A percentile compares a stretch with the other conserved stretches of the same genome.
Conservation (phyloP, 2,797 vertebrate genomes). For the Luscinia luscinia region DNA sequence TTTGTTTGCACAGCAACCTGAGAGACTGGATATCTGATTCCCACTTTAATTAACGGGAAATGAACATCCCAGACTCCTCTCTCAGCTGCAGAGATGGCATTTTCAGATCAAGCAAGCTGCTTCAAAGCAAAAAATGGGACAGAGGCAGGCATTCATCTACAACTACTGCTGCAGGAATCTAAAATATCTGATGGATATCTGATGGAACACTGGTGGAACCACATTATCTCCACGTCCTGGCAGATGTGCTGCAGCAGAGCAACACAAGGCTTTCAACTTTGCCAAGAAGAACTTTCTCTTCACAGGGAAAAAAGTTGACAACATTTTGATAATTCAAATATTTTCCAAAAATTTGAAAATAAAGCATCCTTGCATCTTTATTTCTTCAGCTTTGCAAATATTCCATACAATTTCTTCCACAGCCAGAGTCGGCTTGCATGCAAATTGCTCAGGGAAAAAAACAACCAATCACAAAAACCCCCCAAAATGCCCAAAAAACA, state of each 20-base stretch:
- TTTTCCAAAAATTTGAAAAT: fast-evolving
- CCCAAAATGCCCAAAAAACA: not conserved
- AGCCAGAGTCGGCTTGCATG: not conserved
- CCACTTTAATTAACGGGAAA: slow-evolving; percentile 7
- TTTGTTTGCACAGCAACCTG: not conserved
- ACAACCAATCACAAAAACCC: fast-evolving
- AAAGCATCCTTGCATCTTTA: not conserved
- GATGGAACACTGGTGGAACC: not conserved
- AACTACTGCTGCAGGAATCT: not conserved
- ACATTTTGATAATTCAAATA: not conserved
- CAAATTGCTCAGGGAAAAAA: not conserved
- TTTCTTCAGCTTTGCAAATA: not conserved
- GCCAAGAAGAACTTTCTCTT: not conserved
- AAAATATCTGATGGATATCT: not conserved
- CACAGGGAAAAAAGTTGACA: not conserved
- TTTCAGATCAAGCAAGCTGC: not conserved
- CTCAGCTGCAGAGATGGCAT: not conserved
- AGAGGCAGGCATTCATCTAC: fast-evolving
- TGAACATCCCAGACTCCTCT: not conserved
- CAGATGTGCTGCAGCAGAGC: not conserved
- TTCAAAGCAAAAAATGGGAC: not conserved
- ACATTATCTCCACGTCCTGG: fast-evolving
- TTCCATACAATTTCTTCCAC: not conserved
- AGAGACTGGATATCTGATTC: not conserved
- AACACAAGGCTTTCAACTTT: fast-evolving